Conservation (phyloP, 2,113 vertebrate genomes). For the Sitta europaea region DNA sequence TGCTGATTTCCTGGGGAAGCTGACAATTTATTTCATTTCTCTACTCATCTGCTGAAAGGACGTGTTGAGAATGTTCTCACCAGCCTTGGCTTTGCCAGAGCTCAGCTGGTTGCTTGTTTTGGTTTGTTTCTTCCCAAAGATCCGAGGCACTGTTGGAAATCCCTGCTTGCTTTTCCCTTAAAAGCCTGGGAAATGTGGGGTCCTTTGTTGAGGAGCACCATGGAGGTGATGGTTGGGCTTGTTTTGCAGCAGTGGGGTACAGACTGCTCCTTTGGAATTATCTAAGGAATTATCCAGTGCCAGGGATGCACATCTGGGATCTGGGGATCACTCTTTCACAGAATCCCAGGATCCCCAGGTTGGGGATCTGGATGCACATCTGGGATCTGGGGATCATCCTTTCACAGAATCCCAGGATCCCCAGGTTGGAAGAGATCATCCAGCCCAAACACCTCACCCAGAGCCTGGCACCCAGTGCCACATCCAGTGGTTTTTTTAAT, state of each 20-base stretch:
- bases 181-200: neutral
- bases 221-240: neutral
- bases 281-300: neutral
- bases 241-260: neutral
- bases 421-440: too few species aligned
- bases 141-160: neutral
- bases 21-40: neutral
- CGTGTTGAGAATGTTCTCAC: accelerated
- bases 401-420: too few species aligned
- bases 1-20: neutral
- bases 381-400: neutral
- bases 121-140: neutral
- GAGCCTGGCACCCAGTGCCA: too few species aligned
- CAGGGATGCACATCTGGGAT: too few species aligned
- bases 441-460: too few species aligned
- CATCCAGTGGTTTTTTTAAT: too few species aligned
- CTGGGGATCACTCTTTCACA: neutral
- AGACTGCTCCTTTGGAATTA: neutral
- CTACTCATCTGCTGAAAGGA: neutral
- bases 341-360: too few species aligned
- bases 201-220: neutral
- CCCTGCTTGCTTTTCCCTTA: neutral
- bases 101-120: neutral
- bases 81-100: neutral
- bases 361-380: too few species aligned